Conservation (phyloP, 2,113 vertebrate genomes). For the Xenopus tropicalis region UCB_Xtro_10.0 CM004443.2:140144001-140144500, state of each 20-base stretch:
- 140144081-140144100: neutral
- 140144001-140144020: no score
- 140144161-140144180: neutral
- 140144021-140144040: no score
- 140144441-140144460: conserved; percentile 30
- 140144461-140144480: conserved; percentile 38
- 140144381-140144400: conserved; percentile 40
- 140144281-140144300: neutral
- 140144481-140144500: conserved; percentile 20
- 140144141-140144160: neutral
- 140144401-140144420: conserved; percentile 39
- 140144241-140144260: no score
- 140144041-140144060: no score
- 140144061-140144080: neutral
- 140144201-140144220: neutral
- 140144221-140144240: neutral
- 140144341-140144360: conserved; percentile 11
- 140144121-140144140: neutral
- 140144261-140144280: neutral
- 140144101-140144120: neutral
- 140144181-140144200: neutral
- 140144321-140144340: conserved; percentile 23
- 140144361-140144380: conserved; percentile 36
- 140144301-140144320: neutral
- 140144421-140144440: conserved; percentile 33